phyloP scores from a whole-genome alignment of 2,113 vertebrate species.

The Picathartes gymnocephalus region DNA sequence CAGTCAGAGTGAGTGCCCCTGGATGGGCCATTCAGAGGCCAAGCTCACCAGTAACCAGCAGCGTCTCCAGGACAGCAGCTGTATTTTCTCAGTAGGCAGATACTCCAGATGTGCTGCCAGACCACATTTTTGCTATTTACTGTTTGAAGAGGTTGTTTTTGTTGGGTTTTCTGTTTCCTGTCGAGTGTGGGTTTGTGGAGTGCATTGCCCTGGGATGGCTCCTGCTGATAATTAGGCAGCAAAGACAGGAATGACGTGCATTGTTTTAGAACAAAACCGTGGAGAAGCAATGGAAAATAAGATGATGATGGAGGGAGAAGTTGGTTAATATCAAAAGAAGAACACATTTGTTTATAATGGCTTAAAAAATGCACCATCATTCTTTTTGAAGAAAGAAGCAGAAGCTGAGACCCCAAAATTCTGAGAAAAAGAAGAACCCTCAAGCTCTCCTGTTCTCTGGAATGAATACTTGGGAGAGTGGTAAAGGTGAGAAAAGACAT shows the following conservation, averaged over 20 bases:
- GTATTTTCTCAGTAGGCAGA: slow-evolving; percentile 45
- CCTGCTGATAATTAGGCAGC: slow-evolving; percentile 38
- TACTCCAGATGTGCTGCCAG: slow-evolving; percentile 38
- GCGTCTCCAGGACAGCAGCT: slow-evolving; percentile 4
- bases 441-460: neutral
- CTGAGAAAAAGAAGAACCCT: neutral
- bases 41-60: neutral
- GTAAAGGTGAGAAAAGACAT: neutral
- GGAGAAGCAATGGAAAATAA: slow-evolving; percentile 26
- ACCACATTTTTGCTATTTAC: slow-evolving; percentile 37
- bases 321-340: slow-evolving; percentile 1
- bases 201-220: neutral
- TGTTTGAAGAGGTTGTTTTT: slow-evolving; percentile 44
- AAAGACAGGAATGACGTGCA: slow-evolving; percentile 23
- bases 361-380: neutral
- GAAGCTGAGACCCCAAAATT: neutral
- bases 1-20: neutral
- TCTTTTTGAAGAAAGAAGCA: slow-evolving; percentile 32
- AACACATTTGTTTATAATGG: neutral
- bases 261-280: slow-evolving; percentile 29
- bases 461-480: neutral
- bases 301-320: neutral
- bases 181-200: slow-evolving; percentile 2
- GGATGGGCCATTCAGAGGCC: neutral
- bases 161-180: slow-evolving; percentile 25